Evolutionary conservation across 2,888 invertebrate genomes (phyloP), one percentile per base, ranked within the genome.

Genomic region (Folsomia manolachei): DNA sequence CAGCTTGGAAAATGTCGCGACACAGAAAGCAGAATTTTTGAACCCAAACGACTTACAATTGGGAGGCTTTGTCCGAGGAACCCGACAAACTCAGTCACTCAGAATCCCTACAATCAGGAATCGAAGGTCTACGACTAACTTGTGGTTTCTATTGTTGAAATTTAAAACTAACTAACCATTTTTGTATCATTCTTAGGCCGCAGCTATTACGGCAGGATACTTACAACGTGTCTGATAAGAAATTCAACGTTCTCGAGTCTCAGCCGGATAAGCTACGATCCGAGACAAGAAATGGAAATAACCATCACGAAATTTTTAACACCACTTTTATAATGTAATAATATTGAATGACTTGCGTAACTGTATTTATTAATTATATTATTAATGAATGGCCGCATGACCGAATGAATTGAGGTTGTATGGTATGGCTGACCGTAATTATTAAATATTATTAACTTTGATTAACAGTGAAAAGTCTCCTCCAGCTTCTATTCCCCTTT

Each of bases 191-290:
- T 21, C 21, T 60, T 19, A 64, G 64, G n/a, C 66, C 60, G 2
- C 63, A 21, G 11, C 64, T 73, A 1, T 56, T 39, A 1, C 63
- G 74, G 21, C 74, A 74, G 63, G 74, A 74, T 39, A 74, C 74
- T 60, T 74, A 74, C 69, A 23, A 56, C 27, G 65, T 74, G 14
- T n/a, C 60, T n/a, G 71, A 70, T 64, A n/a, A 24, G 14, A 27
- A 64, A 7, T 64, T 23, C 27, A 7, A 60, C n/a, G 60, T 60
- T 7, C 25, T 25, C 7, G 7, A 24, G 9, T 4, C 4, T 39
- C 39, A 4, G 4, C 39, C 64, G 9, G 64, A 64, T 27, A 64
- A 27, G 19, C 19, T 64, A n/a, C 27, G n/a, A 19, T 26, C 27
- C n/a, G 64, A 64, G n/a, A 18, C 64, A 27, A 11, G 14, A 11